A percentile compares a stretch with the other conserved stretches of the same genome.
These are phyloP conservation scores for Sarcophaga subvicina DNA, from an alignment of 2,888 invertebrate genomes.

Conservation along the genomic window DNA sequence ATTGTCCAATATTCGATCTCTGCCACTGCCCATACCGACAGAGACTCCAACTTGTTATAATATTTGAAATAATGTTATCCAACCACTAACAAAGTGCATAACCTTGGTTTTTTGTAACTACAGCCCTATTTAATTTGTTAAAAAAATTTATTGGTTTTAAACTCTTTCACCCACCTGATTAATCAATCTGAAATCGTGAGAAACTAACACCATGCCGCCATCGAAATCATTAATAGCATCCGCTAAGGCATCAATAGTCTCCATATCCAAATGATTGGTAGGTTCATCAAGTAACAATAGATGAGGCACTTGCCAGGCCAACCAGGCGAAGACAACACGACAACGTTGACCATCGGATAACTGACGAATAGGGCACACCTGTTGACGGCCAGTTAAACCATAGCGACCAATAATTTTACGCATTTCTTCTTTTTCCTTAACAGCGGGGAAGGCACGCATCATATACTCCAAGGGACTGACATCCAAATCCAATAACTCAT, in stretches of 20 bases:
- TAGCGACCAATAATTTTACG: conserved; percentile 99
- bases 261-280: conserved; percentile 98
- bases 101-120: no score
- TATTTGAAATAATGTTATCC: no score
- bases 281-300: conserved; percentile 91
- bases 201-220: conserved; percentile 99
- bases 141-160: not conserved
- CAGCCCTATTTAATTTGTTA: no score
- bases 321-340: conserved; percentile 98
- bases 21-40: no score
- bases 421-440: conserved; percentile 99
- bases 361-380: conserved; percentile 85
- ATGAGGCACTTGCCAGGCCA: conserved; percentile 99
- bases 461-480: conserved; percentile 98
- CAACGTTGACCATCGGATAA: conserved; percentile 99
- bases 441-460: conserved; percentile 97
- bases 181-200: conserved; percentile 99
- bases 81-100: no score
- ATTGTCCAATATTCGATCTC: no score
- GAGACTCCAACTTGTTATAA: no score
- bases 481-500: conserved; percentile 97
- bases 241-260: conserved; percentile 98
- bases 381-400: conserved; percentile 97
- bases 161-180: conserved; percentile 89
- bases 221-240: conserved; percentile 99